Evolutionary conservation across 2,888 invertebrate species (phyloP), one percentile per base, ranked within the genome.

Genomic region (Agrochola lychnidis): DNA sequence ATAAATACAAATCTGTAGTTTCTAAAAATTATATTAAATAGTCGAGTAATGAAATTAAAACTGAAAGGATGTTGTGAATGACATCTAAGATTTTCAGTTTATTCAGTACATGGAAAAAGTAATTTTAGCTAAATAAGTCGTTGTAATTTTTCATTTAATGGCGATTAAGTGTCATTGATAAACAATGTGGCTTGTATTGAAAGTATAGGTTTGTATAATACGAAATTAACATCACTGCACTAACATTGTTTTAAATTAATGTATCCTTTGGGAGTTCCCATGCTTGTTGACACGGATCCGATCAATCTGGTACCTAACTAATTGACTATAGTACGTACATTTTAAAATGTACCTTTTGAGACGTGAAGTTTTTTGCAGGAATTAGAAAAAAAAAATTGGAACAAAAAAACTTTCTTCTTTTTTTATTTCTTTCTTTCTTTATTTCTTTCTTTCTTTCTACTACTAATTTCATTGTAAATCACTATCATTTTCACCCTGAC

Each of bases 1-100:
- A 84, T 63, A 72, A 42, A 82, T 78, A 74, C 76, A 86, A 84
- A 76, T 86, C 86, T 69, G 57, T 79, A 79, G 86, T 78, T 71
- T 56, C 25, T 51, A 68, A 83, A 84, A 69, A 36, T n/a, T 40
- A 30, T 67, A 36, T 42, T 22, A 53, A 48, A 4, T 42, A 45
- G 22, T 77, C 10, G 22, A 53, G 10, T 51, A 48, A 40, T 45
- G 19, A 36, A 59, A 76, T 62, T 53, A 7, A 25, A 76, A 68
- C 42, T 53, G 30, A 53, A 45, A 51, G 14, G n/a, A 67, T 40
- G 66, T 22, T 22, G 36, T 30, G 10, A 68, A 64, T 62, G 6
- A 22, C 42, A 61, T 73, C 62, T 45, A 4, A 14, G 36, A 51
- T 76, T 40, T 76, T 82, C n/a, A 57, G 45, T 75, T 67, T 36